These are phyloP conservation scores for Dasysyrphus albostriatus DNA, from an alignment of 2,888 invertebrate species.

Conservation along the genomic window DNA sequence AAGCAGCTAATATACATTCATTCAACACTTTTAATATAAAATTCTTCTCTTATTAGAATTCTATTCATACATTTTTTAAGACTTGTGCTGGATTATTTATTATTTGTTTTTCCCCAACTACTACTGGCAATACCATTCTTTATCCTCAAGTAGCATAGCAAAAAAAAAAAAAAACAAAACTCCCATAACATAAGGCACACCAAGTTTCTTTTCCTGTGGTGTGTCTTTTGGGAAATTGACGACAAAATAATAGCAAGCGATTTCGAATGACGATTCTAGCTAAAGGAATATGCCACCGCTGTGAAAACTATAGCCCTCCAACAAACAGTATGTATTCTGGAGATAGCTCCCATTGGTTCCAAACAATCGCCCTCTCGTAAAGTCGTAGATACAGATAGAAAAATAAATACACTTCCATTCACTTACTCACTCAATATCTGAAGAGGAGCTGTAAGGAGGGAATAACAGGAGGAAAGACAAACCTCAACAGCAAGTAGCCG, in stretches of 20 bases:
- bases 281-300: slow-evolving; percentile 57
- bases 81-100: slow-evolving; percentile 1
- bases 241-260: slow-evolving; percentile 44
- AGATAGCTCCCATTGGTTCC: slow-evolving; percentile 36
- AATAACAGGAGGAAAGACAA: slow-evolving; percentile 14
- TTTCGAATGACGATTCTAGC: slow-evolving; percentile 40
- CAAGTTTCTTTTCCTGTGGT: slow-evolving; percentile 9
- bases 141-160: not conserved
- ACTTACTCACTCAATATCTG: slow-evolving; percentile 9
- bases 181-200: slow-evolving; percentile 2
- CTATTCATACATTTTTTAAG: not conserved
- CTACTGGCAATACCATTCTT: slow-evolving; percentile 1
- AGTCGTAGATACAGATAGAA: slow-evolving; percentile 21
- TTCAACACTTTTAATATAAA: not conserved
- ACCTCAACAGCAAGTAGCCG: slow-evolving; percentile 33
- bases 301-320: slow-evolving; percentile 55
- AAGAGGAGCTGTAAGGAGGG: not conserved
- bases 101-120: slow-evolving; percentile 1
- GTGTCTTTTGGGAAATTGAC: slow-evolving; percentile 43
- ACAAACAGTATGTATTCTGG: slow-evolving; percentile 27
- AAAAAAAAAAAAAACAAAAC: not conserved
- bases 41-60: not conserved
- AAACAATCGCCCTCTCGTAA: slow-evolving; percentile 14
- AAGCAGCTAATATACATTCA: not conserved
- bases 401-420: slow-evolving; percentile 37